These are phyloP conservation scores for Anser brachyrhynchus DNA, from an alignment of 2,113 vertebrate species.

Conservation along the genomic window DNA sequence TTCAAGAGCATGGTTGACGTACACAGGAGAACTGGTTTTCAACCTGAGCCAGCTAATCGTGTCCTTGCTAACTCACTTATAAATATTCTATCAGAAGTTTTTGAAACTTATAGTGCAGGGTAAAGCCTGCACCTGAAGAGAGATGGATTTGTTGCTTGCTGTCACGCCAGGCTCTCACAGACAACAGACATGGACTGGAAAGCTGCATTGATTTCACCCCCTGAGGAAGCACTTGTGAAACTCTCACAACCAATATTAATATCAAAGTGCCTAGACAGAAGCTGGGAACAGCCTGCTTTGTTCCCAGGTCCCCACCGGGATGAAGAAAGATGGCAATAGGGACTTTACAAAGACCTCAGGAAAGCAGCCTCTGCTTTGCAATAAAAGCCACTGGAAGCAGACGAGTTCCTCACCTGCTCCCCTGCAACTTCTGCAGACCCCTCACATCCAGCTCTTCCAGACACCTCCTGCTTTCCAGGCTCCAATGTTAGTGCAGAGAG, in stretches of 20 bases:
- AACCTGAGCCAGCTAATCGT: too few species aligned
- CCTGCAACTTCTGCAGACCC: background rate
- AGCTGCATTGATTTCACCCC: background rate
- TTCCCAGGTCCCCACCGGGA: background rate
- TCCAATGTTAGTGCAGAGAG: background rate
- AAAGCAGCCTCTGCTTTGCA: background rate
- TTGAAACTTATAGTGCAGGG: background rate
- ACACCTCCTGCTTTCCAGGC: background rate
- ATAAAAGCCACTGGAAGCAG: background rate
- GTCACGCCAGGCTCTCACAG: background rate
- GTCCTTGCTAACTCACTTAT: background rate
- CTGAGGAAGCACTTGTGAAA: background rate
- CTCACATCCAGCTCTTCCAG: background rate
- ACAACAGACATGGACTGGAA: background rate
- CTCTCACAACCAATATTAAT: background rate
- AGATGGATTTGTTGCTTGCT: background rate
- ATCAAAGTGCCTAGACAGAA: background rate
- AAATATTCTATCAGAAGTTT: background rate
- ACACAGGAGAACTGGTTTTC: background rate
- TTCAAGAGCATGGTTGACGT: background rate
- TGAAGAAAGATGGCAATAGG: background rate
- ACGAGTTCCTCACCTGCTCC: background rate
- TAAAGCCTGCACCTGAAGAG: background rate
- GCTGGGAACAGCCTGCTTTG: background rate
- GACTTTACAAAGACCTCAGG: background rate